Percentiles rank a stretch among this genome's conserved stretches.
Evolutionary conservation across 2,797 vertebrate genomes (phyloP).

Genomic region (Echiichthys vipera): DNA sequence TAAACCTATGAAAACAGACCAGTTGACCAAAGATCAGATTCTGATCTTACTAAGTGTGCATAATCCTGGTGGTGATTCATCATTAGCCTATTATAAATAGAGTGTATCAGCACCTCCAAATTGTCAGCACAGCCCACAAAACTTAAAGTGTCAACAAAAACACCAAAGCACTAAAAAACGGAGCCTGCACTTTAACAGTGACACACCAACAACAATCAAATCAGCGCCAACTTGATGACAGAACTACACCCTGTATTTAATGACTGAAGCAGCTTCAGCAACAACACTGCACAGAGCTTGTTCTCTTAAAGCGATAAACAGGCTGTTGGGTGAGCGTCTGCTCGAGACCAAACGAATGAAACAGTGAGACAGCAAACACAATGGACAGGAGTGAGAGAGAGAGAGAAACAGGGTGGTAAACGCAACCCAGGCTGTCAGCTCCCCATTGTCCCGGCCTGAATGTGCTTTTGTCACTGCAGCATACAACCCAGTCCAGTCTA

Average conservation of each 20-base stretch:
- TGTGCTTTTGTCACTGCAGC: constrained; percentile 77
- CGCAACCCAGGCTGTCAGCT: constrained; percentile 62
- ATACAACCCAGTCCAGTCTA: constrained; percentile 64
- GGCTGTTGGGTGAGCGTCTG: constrained; percentile 13
- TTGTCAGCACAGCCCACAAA: constrained; percentile 23
- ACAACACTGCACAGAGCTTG: constrained; percentile 5
- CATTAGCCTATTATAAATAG: constrained; percentile 8
- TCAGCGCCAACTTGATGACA: constrained; percentile 23
- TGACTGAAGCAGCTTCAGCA: constrained; percentile 33
- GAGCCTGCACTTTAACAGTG: constrained; percentile 31
- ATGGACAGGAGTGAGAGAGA: constrained; percentile 47
- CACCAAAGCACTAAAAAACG: constrained; percentile 22
- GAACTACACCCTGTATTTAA: constrained; percentile 58
- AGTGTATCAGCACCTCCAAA: constrained; percentile 26
- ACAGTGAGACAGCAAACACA: constrained; percentile 50
- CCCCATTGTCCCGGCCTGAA: constrained; percentile 78
- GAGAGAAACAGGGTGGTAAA: constrained; percentile 49
- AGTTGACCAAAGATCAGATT: background rate
- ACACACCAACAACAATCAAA: constrained; percentile 47
- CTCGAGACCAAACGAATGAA: constrained; percentile 4
- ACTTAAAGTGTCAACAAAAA: constrained; percentile 20
- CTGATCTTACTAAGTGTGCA: background rate
- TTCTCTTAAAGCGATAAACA: constrained; percentile 36
- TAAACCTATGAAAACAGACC: background rate
- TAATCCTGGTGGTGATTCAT: constrained; percentile 17